These are phyloP conservation scores for Alexandromys fortis DNA, from an alignment of 2,113 vertebrate species.

Conservation along the genomic window DNA sequence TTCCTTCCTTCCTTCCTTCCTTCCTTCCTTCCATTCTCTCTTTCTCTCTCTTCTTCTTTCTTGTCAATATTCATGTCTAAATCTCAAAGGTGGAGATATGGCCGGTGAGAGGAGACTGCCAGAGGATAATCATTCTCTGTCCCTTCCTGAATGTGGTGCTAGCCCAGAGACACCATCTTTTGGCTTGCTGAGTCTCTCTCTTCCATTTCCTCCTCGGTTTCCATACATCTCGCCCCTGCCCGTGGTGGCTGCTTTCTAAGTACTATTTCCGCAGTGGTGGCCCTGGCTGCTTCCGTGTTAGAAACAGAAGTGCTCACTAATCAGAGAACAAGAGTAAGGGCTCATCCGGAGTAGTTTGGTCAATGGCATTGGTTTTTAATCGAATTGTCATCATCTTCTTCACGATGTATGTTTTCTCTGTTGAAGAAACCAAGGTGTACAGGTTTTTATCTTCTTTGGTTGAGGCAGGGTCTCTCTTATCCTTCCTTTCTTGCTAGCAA, in stretches of 20 bases:
- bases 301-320: not conserved
- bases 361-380: not conserved
- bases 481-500: too few species aligned
- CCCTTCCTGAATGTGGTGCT: not conserved
- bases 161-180: not conserved
- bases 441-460: not conserved
- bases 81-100: not conserved
- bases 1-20: too few species aligned
- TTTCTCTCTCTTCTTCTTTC: not conserved
- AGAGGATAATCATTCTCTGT: not conserved
- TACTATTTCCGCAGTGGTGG: not conserved
- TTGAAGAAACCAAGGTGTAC: not conserved
- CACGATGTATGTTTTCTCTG: not conserved
- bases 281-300: not conserved
- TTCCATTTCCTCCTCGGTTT: not conserved
- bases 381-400: not conserved
- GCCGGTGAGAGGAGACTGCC: not conserved
- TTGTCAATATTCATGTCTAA: conserved; percentile 4
- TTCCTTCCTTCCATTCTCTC: not conserved
- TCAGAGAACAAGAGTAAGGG: not conserved
- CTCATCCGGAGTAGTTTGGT: not conserved
- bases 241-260: not conserved
- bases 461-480: not conserved
- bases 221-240: not conserved
- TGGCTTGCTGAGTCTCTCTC: not conserved